These are phyloP conservation scores for Enteromius mattozi DNA, from an alignment of 2,797 vertebrate genomes.

Conservation along the genomic window DNA sequence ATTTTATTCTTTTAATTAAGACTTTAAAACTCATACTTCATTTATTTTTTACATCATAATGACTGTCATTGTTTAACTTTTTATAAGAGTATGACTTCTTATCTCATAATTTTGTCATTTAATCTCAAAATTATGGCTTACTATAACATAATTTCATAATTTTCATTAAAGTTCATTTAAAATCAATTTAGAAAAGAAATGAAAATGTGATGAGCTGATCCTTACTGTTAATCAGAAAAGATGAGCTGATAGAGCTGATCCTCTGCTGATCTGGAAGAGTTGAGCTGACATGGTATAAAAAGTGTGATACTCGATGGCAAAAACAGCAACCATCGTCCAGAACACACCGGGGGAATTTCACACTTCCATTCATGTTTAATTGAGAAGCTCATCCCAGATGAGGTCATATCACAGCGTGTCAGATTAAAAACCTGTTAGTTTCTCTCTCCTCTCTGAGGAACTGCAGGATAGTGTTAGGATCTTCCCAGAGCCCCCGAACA, in stretches of 20 bases:
- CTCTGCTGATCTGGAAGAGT: not conserved
- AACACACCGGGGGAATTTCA: slow-evolving; percentile 11
- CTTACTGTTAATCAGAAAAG: not conserved
- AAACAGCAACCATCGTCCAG: not conserved
- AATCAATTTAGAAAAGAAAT: not conserved
- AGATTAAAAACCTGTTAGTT: slow-evolving; percentile 41
- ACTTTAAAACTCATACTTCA: too few species aligned
- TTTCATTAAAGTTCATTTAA: not conserved
- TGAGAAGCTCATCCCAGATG: slow-evolving; percentile 42
- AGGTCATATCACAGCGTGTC: slow-evolving; percentile 23
- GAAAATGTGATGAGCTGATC: not conserved
- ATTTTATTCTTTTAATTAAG: too few species aligned
- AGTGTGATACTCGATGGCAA: not conserved
- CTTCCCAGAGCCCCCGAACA: slow-evolving; percentile 31
- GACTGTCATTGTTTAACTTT: too few species aligned
- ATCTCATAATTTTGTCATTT: not conserved
- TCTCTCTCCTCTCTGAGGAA: slow-evolving; percentile 23
- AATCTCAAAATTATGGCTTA: not conserved
- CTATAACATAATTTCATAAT: not conserved
- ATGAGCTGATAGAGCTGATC: not conserved
- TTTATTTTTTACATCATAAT: too few species aligned
- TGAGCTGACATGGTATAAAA: not conserved
- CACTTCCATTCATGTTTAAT: slow-evolving; percentile 35
- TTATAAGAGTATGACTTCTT: not conserved
- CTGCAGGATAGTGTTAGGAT: slow-evolving; percentile 21